Percentiles rank a stretch among this genome's conserved stretches.
These are phyloP conservation scores for Drosophila guanche DNA, from an alignment of 1,140 invertebrate species.

Conservation along the genomic window DNA sequence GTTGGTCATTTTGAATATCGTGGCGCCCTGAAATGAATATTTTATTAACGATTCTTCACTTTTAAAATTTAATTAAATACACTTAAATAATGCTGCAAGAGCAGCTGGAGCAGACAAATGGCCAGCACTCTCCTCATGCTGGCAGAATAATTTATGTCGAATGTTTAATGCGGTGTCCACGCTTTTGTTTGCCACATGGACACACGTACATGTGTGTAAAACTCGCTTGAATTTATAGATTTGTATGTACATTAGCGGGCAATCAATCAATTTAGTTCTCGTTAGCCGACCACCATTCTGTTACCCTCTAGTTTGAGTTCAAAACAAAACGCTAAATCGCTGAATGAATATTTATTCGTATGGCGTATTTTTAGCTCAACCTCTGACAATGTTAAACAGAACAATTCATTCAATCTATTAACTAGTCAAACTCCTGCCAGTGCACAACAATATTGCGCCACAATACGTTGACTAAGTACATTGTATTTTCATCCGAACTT, in stretches of 20 bases:
- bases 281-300: slow-evolving; percentile 14
- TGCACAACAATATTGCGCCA: slow-evolving; percentile 10
- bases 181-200: background rate
- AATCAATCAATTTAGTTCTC: slow-evolving; percentile 31
- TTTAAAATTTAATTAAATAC: slow-evolving; percentile 3
- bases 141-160: slow-evolving; percentile 1
- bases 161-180: too few species aligned
- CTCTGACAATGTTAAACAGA: slow-evolving; percentile 1
- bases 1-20: slow-evolving; percentile 54
- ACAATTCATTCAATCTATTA: slow-evolving; percentile 12
- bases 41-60: background rate
- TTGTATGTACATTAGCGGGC: slow-evolving; percentile 2
- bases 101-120: slow-evolving; percentile 12
- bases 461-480: slow-evolving; percentile 15
- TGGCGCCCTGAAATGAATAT: slow-evolving; percentile 23
- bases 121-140: slow-evolving; percentile 15
- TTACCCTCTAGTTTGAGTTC: background rate
- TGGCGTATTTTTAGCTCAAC: background rate
- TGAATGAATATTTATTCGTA: background rate
- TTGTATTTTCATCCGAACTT: slow-evolving; percentile 16
- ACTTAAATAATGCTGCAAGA: slow-evolving; percentile 4
- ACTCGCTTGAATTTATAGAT: background rate
- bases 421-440: background rate
- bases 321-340: background rate
- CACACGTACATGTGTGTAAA: background rate